Evolutionary conservation across 2,888 invertebrate species (phyloP).

Genomic region (Netelia melanura): DNA sequence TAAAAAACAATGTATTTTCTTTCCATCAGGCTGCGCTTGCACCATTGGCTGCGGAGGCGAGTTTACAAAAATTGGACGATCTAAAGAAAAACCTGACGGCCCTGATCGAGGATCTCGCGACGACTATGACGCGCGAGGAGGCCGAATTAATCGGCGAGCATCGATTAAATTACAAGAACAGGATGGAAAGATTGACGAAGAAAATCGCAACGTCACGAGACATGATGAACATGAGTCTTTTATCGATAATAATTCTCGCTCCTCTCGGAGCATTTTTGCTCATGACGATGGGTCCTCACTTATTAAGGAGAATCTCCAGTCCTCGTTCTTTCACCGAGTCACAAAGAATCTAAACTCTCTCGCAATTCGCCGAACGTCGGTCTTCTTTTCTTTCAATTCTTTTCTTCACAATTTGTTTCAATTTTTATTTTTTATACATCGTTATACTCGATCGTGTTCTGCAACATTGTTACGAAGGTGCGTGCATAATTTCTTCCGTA

Average conservation of each 20-base stretch:
- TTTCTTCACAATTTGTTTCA: slow-evolving; percentile 45
- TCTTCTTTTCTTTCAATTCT: not conserved
- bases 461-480: slow-evolving; percentile 48
- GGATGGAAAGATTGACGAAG: slow-evolving; percentile 43
- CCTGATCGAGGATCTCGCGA: slow-evolving; percentile 27
- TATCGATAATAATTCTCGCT: slow-evolving; percentile 55
- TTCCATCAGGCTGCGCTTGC: slow-evolving; percentile 49
- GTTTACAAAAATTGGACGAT: slow-evolving; percentile 53
- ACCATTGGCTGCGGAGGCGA: slow-evolving; percentile 36
- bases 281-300: slow-evolving; percentile 59
- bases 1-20: not conserved
- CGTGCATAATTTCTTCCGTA: slow-evolving; percentile 58
- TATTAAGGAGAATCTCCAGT: slow-evolving; percentile 20
- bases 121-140: slow-evolving; percentile 48
- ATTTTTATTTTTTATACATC: slow-evolving; percentile 64
- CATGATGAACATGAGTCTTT: slow-evolving; percentile 59
- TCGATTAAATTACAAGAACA: slow-evolving; percentile 55
- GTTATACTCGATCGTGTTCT: slow-evolving; percentile 49
- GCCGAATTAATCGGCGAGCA: slow-evolving; percentile 42
- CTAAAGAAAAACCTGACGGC: slow-evolving; percentile 53
- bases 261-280: slow-evolving; percentile 55
- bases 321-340: not conserved
- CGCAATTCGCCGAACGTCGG: not conserved
- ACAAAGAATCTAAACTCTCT: not conserved
- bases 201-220: slow-evolving; percentile 52